A percentile compares a stretch with the other conserved stretches of the same genome.
phyloP scores from a whole-genome alignment of 2,113 vertebrate species.

The Onychorhynchus coronatus region DNA sequence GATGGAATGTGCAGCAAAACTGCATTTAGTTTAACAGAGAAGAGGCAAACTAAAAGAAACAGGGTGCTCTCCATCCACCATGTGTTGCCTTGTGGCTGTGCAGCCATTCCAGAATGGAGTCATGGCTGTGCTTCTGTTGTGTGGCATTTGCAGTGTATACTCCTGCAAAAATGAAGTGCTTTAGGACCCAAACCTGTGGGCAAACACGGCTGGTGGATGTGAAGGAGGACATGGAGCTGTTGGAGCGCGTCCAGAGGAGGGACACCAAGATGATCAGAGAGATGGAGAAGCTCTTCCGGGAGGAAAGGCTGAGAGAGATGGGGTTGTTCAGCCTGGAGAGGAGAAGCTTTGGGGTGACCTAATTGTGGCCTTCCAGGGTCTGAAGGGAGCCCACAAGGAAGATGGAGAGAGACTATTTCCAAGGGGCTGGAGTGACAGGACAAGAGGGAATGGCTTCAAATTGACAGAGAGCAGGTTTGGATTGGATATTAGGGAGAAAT shows the following conservation, averaged over 20 bases:
- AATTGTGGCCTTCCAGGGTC: background rate
- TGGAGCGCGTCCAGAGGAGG: background rate
- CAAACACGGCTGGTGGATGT: rapidly evolving
- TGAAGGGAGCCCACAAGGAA: background rate
- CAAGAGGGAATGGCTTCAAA: background rate
- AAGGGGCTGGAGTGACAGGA: background rate
- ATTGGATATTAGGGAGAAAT: background rate
- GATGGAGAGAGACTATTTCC: background rate
- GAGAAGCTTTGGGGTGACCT: background rate
- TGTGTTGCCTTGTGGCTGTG: background rate
- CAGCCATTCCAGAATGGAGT: background rate
- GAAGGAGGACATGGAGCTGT: background rate
- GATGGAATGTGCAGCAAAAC: background rate
- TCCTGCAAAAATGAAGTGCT: background rate
- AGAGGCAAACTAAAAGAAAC: background rate
- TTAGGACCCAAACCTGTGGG: background rate
- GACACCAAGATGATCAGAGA: background rate
- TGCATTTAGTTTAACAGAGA: background rate
- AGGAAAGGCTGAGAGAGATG: background rate
- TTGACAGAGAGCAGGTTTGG: background rate
- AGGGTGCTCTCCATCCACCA: background rate
- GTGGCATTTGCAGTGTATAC: background rate
- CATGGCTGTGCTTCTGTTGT: background rate
- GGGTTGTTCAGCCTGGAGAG: background rate
- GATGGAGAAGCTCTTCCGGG: background rate